phyloP scores from a whole-genome alignment of 2,888 invertebrate genomes.

The Arctia plantaginis region DNA sequence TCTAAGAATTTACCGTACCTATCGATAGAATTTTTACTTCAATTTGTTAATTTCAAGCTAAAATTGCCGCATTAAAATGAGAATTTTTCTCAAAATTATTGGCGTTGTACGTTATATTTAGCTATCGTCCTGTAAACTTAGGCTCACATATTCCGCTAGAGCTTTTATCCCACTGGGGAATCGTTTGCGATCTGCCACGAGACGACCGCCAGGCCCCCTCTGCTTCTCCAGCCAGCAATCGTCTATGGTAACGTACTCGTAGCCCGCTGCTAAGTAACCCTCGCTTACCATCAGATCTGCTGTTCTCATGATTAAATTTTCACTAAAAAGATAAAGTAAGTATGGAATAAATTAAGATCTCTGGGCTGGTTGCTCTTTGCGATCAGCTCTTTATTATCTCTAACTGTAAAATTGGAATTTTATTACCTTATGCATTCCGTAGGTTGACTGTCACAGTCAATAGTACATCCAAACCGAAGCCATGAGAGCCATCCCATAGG shows the following conservation, averaged over 20 bases:
- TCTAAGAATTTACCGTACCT: no score
- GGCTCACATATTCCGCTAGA: constrained; percentile 90
- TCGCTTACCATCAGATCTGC: constrained; percentile 85
- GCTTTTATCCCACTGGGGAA: constrained; percentile 91
- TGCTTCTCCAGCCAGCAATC: constrained; percentile 91
- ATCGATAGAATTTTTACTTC: no score
- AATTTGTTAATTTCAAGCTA: no score
- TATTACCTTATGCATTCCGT: constrained; percentile 38
- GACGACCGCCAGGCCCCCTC: constrained; percentile 85
- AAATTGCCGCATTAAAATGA: no score
- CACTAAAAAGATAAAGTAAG: constrained; percentile 20
- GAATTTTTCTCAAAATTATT: no score
- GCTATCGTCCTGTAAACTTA: not conserved
- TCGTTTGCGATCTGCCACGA: constrained; percentile 88
- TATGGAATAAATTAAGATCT: not conserved
- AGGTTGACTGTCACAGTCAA: constrained; percentile 79
- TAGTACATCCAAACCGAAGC: constrained; percentile 85
- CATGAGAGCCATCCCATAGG: constrained; percentile 89
- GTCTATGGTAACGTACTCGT: constrained; percentile 90
- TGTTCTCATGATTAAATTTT: constrained; percentile 76
- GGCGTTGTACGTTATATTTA: not conserved
- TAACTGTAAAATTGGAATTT: not conserved
- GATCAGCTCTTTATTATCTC: no score
- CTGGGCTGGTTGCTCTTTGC: no score
- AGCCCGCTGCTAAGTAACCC: constrained; percentile 89